These are phyloP conservation scores for Xiphophorus maculatus DNA, from an alignment of 2,113 vertebrate species.

Conservation along the genomic window DNA sequence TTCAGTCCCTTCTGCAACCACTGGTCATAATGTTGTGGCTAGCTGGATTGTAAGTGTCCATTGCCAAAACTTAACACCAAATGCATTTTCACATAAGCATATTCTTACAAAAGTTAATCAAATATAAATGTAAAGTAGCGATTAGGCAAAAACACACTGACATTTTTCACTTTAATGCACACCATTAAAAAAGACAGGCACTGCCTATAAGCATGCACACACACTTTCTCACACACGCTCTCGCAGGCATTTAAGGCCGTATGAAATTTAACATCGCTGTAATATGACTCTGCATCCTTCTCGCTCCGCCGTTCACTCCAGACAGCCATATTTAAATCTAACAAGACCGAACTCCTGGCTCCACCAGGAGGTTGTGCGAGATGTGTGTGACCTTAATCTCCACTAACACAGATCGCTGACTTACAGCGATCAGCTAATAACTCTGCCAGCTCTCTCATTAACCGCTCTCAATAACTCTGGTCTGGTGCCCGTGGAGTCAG, in stretches of 20 bases:
- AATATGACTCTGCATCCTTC: constrained; percentile 36
- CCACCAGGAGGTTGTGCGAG: constrained; percentile 45
- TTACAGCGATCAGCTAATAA: constrained; percentile 73
- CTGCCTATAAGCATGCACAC: background rate
- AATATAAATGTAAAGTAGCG: constrained; percentile 18
- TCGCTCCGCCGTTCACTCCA: constrained; percentile 44
- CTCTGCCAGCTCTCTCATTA: constrained; percentile 71
- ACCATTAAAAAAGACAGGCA: background rate
- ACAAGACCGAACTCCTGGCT: constrained; percentile 57
- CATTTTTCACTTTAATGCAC: constrained; percentile 35
- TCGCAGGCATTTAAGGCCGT: constrained; percentile 14
- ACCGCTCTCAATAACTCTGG: constrained; percentile 50
- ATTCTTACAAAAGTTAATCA: constrained; percentile 40
- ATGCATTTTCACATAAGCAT: constrained; percentile 37
- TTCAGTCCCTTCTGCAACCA: too few relatives aligned
- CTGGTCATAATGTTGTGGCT: background rate
- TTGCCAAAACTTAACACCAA: constrained; percentile 29
- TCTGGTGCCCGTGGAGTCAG: constrained; percentile 47
- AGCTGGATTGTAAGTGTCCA: constrained; percentile 3
- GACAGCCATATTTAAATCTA: constrained; percentile 59
- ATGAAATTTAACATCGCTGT: constrained; percentile 15
- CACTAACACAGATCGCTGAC: constrained; percentile 69
- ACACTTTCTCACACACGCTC: constrained; percentile 13
- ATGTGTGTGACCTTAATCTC: constrained; percentile 62
- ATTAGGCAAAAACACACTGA: constrained; percentile 25